A percentile compares a stretch with the other conserved stretches of the same genome.
phyloP scores from a whole-genome alignment of 1,140 invertebrate genomes.

The Drosophila triauraria region DNA sequence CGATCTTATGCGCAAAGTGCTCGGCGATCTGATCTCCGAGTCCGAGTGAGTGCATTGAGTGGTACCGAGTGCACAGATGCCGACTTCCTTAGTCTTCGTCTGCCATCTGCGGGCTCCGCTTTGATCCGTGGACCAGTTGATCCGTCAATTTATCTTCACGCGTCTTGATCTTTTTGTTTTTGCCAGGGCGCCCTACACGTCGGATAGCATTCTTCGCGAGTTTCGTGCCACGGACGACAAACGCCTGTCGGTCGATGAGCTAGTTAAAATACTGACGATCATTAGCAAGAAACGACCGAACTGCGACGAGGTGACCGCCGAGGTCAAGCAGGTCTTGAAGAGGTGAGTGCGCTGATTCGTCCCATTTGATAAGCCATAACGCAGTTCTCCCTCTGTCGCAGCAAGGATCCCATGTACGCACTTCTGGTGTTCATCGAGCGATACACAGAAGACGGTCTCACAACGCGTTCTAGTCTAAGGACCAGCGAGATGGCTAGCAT shows the following conservation, averaged over 20 bases:
- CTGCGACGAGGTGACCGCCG: constrained; percentile 42
- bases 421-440: constrained; percentile 70
- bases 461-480: background rate
- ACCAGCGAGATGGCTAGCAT: background rate
- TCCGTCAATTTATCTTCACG: background rate
- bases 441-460: constrained; percentile 24
- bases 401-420: constrained; percentile 78
- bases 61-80: background rate
- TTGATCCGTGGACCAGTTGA: background rate
- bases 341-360: constrained; percentile 41
- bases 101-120: background rate
- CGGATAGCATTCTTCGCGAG: constrained; percentile 65
- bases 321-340: constrained; percentile 48
- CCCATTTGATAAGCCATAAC: background rate
- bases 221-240: constrained; percentile 67
- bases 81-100: background rate
- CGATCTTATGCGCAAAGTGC: constrained; percentile 58
- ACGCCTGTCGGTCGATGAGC: constrained; percentile 45
- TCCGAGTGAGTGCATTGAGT: constrained; percentile 52
- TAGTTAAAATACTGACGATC: constrained; percentile 57
- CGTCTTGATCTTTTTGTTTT: background rate
- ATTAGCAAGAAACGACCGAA: constrained; percentile 73
- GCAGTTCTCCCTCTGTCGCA: background rate
- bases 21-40: constrained; percentile 56
- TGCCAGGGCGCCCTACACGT: constrained; percentile 53